Evolutionary conservation across 2,113 vertebrate species (phyloP).

Genomic region (Ammodytes dubius): DNA sequence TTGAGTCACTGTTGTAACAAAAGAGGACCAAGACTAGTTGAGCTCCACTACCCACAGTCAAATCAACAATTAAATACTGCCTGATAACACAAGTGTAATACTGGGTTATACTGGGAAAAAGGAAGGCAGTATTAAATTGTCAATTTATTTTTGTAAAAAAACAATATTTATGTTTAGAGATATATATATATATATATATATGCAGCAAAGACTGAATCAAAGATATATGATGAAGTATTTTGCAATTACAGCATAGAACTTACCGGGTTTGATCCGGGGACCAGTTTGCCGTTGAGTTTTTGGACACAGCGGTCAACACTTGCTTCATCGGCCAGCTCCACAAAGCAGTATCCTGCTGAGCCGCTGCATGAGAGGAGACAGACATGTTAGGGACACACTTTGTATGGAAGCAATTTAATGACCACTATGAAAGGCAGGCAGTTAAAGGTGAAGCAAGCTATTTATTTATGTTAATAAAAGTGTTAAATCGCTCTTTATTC

Average conservation of each 20-base stretch:
- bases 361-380: constrained; percentile 60
- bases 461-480: no score
- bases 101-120: constrained; percentile 47
- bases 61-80: constrained; percentile 40
- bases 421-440: not conserved
- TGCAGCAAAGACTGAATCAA: constrained; percentile 15
- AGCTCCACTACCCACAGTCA: constrained; percentile 70
- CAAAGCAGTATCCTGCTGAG: constrained; percentile 88
- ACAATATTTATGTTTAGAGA: constrained; percentile 16
- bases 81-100: constrained; percentile 41
- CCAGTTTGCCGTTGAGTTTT: constrained; percentile 86
- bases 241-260: constrained; percentile 57
- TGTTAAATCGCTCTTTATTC: no score
- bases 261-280: constrained; percentile 88
- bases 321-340: constrained; percentile 87
- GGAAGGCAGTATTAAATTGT: constrained; percentile 63
- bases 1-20: constrained; percentile 2
- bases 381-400: not conserved
- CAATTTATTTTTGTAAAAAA: constrained; percentile 38
- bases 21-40: constrained; percentile 56
- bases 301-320: constrained; percentile 87
- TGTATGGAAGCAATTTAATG: not conserved
- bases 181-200: not conserved
- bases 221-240: constrained; percentile 32
- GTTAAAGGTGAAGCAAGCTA: no score